Percentiles rank a stretch among this genome's conserved stretches.
Evolutionary conservation across 2,113 vertebrate species (phyloP).

Genomic region (Dinomys branickii): DNA sequence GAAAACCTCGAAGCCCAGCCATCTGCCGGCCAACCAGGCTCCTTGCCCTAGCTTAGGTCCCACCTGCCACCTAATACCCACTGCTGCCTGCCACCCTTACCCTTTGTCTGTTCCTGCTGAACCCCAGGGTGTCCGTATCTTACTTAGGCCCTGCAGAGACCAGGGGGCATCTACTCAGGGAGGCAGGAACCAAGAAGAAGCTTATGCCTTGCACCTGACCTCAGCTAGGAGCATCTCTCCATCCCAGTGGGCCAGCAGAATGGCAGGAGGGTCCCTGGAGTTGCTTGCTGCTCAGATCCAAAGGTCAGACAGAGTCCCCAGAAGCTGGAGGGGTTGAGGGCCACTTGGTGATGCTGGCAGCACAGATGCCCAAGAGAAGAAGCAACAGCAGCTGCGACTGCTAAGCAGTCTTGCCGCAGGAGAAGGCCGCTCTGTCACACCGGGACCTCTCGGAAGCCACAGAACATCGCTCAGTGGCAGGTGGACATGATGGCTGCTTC

Average conservation of each 20-base stretch:
- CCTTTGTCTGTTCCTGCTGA: not conserved
- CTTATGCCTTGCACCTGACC: not conserved
- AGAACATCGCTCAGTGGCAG: not conserved
- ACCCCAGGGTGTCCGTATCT: not conserved
- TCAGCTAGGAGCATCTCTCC: not conserved
- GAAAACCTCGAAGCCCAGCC: not conserved
- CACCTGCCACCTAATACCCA: not conserved
- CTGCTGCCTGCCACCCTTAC: too few relatives aligned
- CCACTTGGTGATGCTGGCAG: not conserved
- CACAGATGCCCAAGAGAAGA: not conserved
- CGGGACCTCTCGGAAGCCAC: not conserved
- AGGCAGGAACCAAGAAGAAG: not conserved
- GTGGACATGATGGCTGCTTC: not conserved
- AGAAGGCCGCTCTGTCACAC: not conserved
- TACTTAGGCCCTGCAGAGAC: not conserved
- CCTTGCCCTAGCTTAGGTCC: not conserved
- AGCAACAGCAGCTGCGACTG: not conserved
- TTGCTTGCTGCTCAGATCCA: not conserved
- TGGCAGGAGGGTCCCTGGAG: not conserved
- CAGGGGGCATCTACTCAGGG: not conserved
- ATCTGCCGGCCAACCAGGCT: not conserved
- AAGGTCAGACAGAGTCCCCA: not conserved
- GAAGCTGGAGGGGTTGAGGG: not conserved
- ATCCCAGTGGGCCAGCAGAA: not conserved
- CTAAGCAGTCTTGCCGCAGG: not conserved